Percentiles rank a stretch among this genome's conserved stretches.
These are phyloP conservation scores for Euthynnus affinis DNA, from an alignment of 2,797 vertebrate genomes.

Conservation along the genomic window DNA sequence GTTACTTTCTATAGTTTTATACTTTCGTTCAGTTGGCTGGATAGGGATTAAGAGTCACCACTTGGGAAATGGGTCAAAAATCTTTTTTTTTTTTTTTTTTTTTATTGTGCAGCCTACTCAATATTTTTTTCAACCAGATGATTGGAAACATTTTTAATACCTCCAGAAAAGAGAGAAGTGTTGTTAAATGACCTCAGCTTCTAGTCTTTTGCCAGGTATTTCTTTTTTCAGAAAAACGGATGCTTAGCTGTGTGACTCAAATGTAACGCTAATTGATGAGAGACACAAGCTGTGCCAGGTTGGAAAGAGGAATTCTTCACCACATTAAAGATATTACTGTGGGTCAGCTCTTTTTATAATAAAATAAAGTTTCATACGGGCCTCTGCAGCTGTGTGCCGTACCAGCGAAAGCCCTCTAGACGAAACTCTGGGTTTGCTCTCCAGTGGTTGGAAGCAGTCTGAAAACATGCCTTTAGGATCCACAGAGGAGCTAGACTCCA, in stretches of 20 bases:
- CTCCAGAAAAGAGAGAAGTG: not conserved
- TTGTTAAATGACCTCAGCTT: not conserved
- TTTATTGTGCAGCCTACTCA: not conserved
- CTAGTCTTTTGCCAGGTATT: not conserved
- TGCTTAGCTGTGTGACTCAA: not conserved
- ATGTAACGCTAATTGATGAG: not conserved
- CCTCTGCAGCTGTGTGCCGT: not conserved
- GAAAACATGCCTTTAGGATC: not conserved
- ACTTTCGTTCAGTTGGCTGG: too few species aligned
- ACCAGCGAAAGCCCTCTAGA: not conserved
- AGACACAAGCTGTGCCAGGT: not conserved
- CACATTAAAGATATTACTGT: not conserved
- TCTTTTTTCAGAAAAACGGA: not conserved
- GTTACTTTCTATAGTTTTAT: too few species aligned
- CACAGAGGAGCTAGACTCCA: constrained; percentile 1
- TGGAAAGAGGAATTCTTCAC: not conserved
- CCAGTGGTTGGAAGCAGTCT: not conserved
- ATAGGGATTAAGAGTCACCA: not conserved
- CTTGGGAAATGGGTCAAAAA: too few species aligned
- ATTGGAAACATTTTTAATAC: not conserved
- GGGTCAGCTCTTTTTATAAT: not conserved
- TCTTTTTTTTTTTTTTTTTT: too few species aligned
- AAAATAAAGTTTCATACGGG: not conserved
- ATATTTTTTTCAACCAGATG: not conserved
- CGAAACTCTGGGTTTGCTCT: not conserved